Evolutionary conservation across 2,888 invertebrate genomes (phyloP), one percentile per base, ranked within the genome.

Genomic region (Agrochola macilenta): DNA sequence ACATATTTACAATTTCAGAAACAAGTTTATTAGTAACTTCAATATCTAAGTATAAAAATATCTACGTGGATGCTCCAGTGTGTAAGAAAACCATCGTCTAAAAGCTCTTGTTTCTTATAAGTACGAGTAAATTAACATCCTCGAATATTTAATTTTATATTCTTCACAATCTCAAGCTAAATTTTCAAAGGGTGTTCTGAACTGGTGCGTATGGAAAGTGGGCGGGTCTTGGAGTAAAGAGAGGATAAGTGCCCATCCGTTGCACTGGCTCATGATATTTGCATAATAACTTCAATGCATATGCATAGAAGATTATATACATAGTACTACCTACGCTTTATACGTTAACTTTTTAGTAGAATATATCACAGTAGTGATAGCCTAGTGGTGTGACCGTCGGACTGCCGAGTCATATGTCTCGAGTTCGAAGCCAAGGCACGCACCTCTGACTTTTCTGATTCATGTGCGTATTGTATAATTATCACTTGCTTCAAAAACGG

Each of bases 281-380:
- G 78, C 85, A 77, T 90, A 89, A 91, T 88, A 88, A 89, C 90
- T 90, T 91, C 87, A 90, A 89, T 84, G 85, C 85, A 86, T 78
- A 77, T 71, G 76, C 83, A 79, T 70, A 72, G 43, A 69, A 74
- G 23, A 70, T 66, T 75, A 74, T 75, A 46, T 58, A 26, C 52
- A 79, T 35, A 43, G 30, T 52, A n/a, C n/a, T 61, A 60, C n/a
- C 23, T 43, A 35, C 26, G 23, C 35, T 23, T 26, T 35, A 20
- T 75, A 46, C 23, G n/a, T 57, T 49, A 46, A 57, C 5, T 57
- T 78, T 80, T 61, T 14, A 35, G 52, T 26, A 61, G 52, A 80
- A 54, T 35, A 35, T 35, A 35, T 35, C 35, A 35, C 3, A 35
- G 35, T 3, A 35, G 35, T 35, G 35, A 35, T 35, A 35, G 35